phyloP scores from a whole-genome alignment of 1,140 invertebrate genomes.

The Euwallacea similis region DNA sequence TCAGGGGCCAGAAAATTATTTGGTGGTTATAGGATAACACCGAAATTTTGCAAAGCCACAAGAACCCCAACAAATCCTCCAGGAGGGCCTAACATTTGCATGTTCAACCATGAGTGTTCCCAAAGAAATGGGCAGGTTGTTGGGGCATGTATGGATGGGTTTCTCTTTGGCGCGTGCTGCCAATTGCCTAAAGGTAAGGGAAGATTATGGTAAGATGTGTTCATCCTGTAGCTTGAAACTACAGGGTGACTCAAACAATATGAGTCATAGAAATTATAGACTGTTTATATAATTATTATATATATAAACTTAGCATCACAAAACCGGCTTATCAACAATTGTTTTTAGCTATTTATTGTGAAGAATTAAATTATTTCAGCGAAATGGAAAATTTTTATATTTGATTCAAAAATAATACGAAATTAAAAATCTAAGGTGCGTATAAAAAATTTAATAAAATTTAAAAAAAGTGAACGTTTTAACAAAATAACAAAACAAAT shows the following conservation, averaged over 20 bases:
- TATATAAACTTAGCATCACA: no score
- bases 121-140: conserved; percentile 79
- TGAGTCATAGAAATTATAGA: no score
- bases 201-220: neutral
- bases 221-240: neutral
- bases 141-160: conserved; percentile 88
- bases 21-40: conserved; percentile 82
- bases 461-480: no score
- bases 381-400: no score
- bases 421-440: no score
- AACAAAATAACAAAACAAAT: no score
- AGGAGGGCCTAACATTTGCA: conserved; percentile 78
- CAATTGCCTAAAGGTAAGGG: conserved; percentile 59
- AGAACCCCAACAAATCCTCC: conserved; percentile 54
- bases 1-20: conserved; percentile 76
- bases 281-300: no score
- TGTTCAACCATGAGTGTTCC: conserved; percentile 91
- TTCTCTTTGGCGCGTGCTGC: conserved; percentile 89
- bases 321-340: no score
- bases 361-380: no score
- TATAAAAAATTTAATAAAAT: no score
- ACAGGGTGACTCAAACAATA: neutral
- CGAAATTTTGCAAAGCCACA: conserved; percentile 68
- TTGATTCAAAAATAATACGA: no score
- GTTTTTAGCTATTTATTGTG: no score